A percentile compares a stretch with the other conserved stretches of the same genome.
Evolutionary conservation across 2,888 invertebrate genomes (phyloP).

Genomic region (Cantharis rustica): DNA sequence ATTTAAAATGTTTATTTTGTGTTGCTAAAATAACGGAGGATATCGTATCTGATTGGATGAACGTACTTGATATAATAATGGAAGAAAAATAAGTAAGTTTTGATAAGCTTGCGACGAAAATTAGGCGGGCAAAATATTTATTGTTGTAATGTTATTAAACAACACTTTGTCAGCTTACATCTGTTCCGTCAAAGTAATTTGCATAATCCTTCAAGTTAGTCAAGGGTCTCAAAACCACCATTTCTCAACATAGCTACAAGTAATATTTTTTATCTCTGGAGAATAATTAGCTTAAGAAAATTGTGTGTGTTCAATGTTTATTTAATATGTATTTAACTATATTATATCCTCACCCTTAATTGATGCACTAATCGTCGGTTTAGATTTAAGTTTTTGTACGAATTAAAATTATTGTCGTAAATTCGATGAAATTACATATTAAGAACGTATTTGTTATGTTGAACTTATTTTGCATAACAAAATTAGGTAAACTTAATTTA

Average conservation of each 20-base stretch:
- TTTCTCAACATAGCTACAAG: not conserved
- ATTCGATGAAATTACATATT: not conserved
- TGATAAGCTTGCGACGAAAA: not conserved
- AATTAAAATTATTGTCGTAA: not conserved
- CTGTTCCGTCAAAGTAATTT: constrained; percentile 3
- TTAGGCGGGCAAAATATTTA: not conserved
- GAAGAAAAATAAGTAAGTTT: not conserved
- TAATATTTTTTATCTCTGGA: not conserved
- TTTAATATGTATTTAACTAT: not conserved
- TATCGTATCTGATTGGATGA: not conserved
- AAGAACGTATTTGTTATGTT: not conserved
- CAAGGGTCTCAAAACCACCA: constrained; percentile 1
- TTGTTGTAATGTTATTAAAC: constrained; percentile 2
- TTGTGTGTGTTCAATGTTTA: not conserved
- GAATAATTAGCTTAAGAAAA: not conserved
- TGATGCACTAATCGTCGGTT: not conserved
- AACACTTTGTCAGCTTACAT: constrained; percentile 1
- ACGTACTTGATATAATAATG: not conserved
- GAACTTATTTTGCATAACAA: not conserved
- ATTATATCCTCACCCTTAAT: not conserved
- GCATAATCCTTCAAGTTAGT: constrained; percentile 3
- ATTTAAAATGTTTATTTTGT: not conserved
- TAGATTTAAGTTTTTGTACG: not conserved
- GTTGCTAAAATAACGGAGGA: not conserved
- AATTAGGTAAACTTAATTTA: not conserved